Conservation (phyloP, 37 sponge, comb jelly and placozoan genomes). For the Sycon ciliatum region DNA sequence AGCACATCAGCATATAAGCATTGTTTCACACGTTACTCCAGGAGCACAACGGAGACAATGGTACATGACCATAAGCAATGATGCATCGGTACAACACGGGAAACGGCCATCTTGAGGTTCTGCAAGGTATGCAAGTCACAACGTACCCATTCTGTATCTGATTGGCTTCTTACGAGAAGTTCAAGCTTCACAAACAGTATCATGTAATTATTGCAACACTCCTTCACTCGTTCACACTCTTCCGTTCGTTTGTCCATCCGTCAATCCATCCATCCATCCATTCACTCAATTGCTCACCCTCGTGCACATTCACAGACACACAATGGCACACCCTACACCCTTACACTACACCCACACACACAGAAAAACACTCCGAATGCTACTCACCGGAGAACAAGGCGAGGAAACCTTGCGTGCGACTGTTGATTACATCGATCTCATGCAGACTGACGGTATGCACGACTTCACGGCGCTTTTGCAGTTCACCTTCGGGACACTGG, state of each 20-base stretch:
- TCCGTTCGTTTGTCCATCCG: too few species aligned
- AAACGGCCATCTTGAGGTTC: too few species aligned
- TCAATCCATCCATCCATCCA: too few species aligned
- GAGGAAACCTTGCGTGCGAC: constrained; percentile 87
- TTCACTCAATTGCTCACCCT: too few species aligned
- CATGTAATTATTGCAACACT: too few species aligned
- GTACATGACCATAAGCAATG: not conserved
- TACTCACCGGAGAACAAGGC: constrained; percentile 87
- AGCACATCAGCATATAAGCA: not conserved
- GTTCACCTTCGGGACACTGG: constrained; percentile 97
- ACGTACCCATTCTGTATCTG: too few species aligned
- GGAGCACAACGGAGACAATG: not conserved
- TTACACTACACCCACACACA: not conserved
- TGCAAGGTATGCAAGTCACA: not conserved
- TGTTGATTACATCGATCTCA: constrained; percentile 98
- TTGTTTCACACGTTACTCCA: not conserved
- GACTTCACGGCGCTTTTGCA: constrained; percentile 95
- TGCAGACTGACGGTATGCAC: constrained; percentile 97
- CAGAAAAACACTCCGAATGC: not conserved
- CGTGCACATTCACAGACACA: too few species aligned
- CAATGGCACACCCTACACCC: too few species aligned
- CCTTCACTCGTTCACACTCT: too few species aligned
- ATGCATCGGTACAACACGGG: not conserved
- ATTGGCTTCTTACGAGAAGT: too few species aligned
- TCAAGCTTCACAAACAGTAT: too few species aligned